These are phyloP conservation scores for Candoia aspera DNA, from an alignment of 2,113 vertebrate species.

Conservation along the genomic window DNA sequence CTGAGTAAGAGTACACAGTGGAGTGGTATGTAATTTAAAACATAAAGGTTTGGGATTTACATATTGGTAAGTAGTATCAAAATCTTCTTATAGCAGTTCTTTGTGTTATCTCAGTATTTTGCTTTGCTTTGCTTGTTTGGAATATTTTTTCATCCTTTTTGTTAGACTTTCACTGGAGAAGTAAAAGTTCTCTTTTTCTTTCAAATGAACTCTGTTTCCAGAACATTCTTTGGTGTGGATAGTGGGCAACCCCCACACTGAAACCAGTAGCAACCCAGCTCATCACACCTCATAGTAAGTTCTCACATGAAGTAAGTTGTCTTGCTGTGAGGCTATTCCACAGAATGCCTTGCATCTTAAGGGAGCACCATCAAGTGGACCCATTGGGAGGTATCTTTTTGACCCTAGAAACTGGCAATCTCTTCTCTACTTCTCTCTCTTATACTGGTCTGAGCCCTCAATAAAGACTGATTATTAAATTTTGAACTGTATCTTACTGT, in stretches of 20 bases:
- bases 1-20: background rate
- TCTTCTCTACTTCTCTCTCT: background rate
- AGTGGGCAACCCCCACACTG: background rate
- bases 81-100: background rate
- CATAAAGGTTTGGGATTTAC: background rate
- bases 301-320: background rate
- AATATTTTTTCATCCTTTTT: background rate
- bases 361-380: background rate
- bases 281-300: background rate
- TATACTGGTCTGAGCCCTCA: no score
- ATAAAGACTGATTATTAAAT: no score
- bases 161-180: background rate
- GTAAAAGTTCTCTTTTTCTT: background rate
- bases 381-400: background rate
- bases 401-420: background rate
- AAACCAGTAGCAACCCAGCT: background rate
- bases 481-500: no score
- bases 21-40: background rate
- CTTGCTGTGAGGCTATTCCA: background rate
- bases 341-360: background rate
- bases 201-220: background rate
- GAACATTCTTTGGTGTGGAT: background rate
- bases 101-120: background rate
- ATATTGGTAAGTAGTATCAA: background rate
- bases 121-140: background rate